Evolutionary conservation across 2,888 invertebrate species (phyloP).

Genomic region (Globia sparganii): DNA sequence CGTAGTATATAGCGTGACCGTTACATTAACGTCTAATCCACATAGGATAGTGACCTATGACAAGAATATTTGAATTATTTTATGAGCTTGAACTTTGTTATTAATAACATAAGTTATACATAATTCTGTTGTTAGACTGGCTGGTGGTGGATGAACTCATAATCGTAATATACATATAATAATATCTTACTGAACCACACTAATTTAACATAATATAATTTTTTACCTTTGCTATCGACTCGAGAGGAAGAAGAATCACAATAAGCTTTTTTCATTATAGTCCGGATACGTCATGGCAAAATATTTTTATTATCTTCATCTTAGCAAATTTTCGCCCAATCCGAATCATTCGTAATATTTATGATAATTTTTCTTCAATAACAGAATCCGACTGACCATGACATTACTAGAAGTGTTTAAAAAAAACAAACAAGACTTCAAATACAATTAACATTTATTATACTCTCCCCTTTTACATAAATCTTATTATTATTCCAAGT

Average conservation of each 20-base stretch:
- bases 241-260: not conserved
- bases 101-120: not conserved
- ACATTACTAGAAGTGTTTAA: slow-evolving; percentile 35
- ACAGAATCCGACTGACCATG: slow-evolving; percentile 44
- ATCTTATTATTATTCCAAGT: slow-evolving; percentile 35
- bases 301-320: not conserved
- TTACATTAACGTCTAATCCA: slow-evolving; percentile 16
- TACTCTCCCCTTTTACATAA: slow-evolving; percentile 25
- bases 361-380: slow-evolving; percentile 15
- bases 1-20: not conserved
- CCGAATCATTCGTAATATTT: not conserved
- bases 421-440: slow-evolving; percentile 49
- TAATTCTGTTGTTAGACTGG: slow-evolving; percentile 5
- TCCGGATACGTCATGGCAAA: not conserved
- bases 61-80: slow-evolving; percentile 20
- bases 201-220: not conserved
- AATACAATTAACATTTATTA: slow-evolving; percentile 53
- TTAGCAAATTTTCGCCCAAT: not conserved
- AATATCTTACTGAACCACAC: not conserved
- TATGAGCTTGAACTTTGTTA: slow-evolving; percentile 18
- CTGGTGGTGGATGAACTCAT: not conserved
- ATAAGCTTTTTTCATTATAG: not conserved
- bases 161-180: not conserved
- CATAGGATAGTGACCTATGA: slow-evolving; percentile 37
- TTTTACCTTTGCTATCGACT: not conserved